A percentile compares a stretch with the other conserved stretches of the same genome.
These are phyloP conservation scores for Odocoileus hemionus DNA, from an alignment of 2,113 vertebrate genomes.

Conservation along the genomic window DNA sequence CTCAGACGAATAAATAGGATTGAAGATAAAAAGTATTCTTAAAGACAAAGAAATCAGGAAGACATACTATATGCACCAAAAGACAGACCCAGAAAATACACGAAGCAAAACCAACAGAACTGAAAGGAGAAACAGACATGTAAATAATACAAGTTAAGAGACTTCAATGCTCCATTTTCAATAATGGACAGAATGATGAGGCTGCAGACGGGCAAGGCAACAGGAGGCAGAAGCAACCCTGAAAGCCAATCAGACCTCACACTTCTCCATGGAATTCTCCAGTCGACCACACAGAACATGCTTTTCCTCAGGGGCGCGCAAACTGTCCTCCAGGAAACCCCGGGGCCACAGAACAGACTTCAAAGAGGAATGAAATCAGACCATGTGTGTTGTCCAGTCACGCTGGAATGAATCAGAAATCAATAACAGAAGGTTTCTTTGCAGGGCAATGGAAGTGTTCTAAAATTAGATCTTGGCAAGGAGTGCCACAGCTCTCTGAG, in stretches of 20 bases:
- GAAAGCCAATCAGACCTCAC: not conserved
- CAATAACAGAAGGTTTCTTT: not conserved
- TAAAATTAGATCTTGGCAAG: not conserved
- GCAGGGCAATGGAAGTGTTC: not conserved
- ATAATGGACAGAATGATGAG: not conserved
- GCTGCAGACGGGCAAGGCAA: not conserved
- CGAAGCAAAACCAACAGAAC: not conserved
- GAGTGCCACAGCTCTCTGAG: not conserved
- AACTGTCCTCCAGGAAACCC: not conserved
- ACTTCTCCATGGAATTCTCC: too few relatives aligned
- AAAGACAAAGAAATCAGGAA: not conserved
- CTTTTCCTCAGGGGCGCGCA: not conserved
- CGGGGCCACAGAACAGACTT: not conserved
- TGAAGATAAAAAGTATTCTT: not conserved
- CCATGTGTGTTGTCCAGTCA: not conserved
- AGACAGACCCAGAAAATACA: not conserved
- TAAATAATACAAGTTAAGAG: not conserved
- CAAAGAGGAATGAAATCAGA: not conserved
- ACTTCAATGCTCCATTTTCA: not conserved
- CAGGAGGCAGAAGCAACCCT: not conserved
- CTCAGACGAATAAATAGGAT: not conserved
- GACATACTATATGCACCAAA: not conserved
- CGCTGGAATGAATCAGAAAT: not conserved
- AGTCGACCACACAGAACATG: not conserved
- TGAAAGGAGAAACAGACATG: not conserved